Percentiles rank a stretch among this genome's conserved stretches.
Conservation (phyloP, 2,888 invertebrate species). For the Oscheius sp. region DNA sequence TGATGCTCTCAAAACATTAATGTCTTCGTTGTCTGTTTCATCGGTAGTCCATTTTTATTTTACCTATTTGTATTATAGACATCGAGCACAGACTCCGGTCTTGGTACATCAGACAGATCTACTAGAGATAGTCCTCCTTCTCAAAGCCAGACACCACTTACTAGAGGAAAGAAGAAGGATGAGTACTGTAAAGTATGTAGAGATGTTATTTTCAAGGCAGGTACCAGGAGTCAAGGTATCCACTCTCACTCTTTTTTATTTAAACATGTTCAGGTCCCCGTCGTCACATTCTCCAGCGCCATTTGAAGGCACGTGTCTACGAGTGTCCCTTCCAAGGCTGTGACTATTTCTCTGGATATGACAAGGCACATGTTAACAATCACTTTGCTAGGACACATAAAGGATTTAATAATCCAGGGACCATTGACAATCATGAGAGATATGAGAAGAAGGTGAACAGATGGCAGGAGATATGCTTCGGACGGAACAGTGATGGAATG, state of each 20-base stretch:
- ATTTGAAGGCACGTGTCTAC: not conserved
- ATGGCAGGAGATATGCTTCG: constrained; percentile 1
- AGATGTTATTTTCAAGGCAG: not conserved
- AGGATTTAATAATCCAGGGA: not conserved
- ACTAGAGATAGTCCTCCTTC: too few relatives aligned
- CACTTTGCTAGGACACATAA: not conserved
- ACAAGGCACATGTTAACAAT: constrained; percentile 15
- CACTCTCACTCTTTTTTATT: too few relatives aligned
- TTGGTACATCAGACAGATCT: too few relatives aligned
- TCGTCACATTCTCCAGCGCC: constrained; percentile 14
- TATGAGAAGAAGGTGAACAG: not conserved
- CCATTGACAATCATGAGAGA: not conserved
- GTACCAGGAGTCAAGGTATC: constrained; percentile 7
- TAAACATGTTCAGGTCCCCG: too few relatives aligned
- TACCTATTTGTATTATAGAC: too few relatives aligned
- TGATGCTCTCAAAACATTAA: too few relatives aligned
- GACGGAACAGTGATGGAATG: not conserved
- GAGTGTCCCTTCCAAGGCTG: constrained; percentile 7
- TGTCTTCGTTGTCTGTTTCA: too few relatives aligned
- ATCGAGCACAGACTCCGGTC: too few relatives aligned
- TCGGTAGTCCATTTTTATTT: too few relatives aligned
- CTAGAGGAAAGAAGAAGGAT: too few relatives aligned
- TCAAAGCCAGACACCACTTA: too few relatives aligned
- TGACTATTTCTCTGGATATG: constrained; percentile 6
- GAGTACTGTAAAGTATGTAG: constrained; percentile 7